A percentile compares a stretch with the other conserved stretches of the same genome.
These are phyloP conservation scores for Sarcophaga bullata DNA, from an alignment of 1,140 invertebrate genomes.

Conservation along the genomic window DNA sequence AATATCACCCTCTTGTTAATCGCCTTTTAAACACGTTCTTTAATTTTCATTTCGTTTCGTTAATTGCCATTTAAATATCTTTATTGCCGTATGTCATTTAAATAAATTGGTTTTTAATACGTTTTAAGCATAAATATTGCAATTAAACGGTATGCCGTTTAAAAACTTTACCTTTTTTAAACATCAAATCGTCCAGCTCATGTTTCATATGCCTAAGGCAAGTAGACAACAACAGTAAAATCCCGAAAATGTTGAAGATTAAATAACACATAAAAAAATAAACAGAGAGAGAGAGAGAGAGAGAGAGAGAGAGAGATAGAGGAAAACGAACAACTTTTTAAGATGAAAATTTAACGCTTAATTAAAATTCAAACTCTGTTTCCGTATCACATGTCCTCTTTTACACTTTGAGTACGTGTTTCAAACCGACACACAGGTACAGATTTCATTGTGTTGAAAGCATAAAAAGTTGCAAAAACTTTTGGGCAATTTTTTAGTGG, in stretches of 20 bases:
- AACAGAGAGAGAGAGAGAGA: no score
- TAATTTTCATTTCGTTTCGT: no score
- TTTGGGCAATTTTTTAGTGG: background rate
- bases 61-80: no score
- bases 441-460: background rate
- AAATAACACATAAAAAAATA: no score
- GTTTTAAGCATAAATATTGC: no score
- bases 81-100: no score
- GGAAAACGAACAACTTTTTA: background rate
- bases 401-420: background rate
- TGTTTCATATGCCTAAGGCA: background rate
- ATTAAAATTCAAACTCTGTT: constrained; percentile 7
- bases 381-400: background rate
- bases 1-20: no score
- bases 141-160: no score
- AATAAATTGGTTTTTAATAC: no score
- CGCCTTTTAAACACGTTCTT: no score
- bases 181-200: background rate
- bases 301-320: no score
- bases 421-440: background rate
- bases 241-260: background rate
- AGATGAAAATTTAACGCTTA: constrained; percentile 13
- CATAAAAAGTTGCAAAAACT: background rate
- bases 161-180: background rate
- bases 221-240: background rate